Conservation (phyloP, 2,113 vertebrate genomes). For the Peromyscus leucopus region DNA sequence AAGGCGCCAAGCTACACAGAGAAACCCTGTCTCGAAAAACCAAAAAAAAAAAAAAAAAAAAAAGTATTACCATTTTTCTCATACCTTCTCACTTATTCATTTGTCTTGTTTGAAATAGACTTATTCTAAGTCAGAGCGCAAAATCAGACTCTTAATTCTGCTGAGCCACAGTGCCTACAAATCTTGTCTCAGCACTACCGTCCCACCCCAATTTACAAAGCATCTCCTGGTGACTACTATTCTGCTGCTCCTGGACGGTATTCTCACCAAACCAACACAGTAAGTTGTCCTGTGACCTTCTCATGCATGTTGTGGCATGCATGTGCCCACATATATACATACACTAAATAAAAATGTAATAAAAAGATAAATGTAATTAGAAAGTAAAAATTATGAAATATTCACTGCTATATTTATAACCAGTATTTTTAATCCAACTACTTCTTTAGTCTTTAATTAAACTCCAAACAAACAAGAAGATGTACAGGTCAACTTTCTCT, state of each 20-base stretch:
- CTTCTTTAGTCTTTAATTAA: constrained; percentile 8
- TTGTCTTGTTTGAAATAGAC: constrained; percentile 13
- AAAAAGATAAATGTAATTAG: not conserved
- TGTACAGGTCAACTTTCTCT: not conserved
- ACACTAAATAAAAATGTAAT: not conserved
- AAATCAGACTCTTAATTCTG: not conserved
- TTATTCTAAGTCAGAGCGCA: not conserved
- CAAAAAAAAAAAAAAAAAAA: too few relatives aligned
- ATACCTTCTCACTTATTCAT: not conserved
- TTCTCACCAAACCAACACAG: not conserved
- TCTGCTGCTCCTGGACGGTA: not conserved
- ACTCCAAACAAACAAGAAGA: constrained; percentile 42
- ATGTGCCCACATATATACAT: not conserved
- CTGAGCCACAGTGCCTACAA: not conserved
- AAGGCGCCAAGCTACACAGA: too few relatives aligned
- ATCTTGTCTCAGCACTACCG: not conserved
- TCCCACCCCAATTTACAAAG: not conserved
- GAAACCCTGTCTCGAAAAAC: too few relatives aligned
- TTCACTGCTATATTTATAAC: constrained; percentile 10
- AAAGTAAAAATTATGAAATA: constrained; percentile 30
- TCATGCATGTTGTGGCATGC: too few relatives aligned
- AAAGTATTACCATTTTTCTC: not conserved
- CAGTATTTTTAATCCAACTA: not conserved
- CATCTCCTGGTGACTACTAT: not conserved
- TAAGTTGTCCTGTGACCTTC: not conserved